Conservation (phyloP, 2,888 invertebrate species). For the Achlya flavicornis region DNA sequence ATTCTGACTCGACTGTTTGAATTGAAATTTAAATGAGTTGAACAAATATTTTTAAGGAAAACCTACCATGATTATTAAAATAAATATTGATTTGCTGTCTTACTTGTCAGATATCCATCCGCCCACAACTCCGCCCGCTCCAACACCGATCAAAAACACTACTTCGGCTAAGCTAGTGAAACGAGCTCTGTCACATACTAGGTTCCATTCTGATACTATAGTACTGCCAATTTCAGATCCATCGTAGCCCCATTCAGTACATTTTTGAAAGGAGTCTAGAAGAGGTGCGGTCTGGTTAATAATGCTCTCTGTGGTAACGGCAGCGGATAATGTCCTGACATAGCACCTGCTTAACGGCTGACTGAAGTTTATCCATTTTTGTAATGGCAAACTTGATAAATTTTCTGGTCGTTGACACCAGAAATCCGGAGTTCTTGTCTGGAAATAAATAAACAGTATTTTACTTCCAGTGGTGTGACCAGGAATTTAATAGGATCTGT, state of each 20-base stretch:
- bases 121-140: constrained; percentile 90
- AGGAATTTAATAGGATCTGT: too few relatives aligned
- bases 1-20: too few relatives aligned
- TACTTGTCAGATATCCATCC: constrained; percentile 90
- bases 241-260: constrained; percentile 86
- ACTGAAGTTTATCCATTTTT: constrained; percentile 87
- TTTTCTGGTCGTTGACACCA: constrained; percentile 88
- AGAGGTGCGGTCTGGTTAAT: constrained; percentile 67
- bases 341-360: constrained; percentile 85
- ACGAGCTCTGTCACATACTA: constrained; percentile 89
- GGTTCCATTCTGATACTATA: constrained; percentile 89
- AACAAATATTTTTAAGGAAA: background rate
- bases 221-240: constrained; percentile 84
- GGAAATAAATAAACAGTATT: constrained; percentile 28
- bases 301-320: constrained; percentile 65
- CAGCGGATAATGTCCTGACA: constrained; percentile 73
- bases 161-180: constrained; percentile 90
- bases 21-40: background rate
- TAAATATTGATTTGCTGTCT: constrained; percentile 27
- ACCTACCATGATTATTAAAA: constrained; percentile 15
- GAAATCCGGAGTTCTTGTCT: constrained; percentile 86
- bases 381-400: constrained; percentile 78
- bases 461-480: background rate
- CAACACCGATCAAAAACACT: constrained; percentile 90
- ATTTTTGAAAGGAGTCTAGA: constrained; percentile 72